These are phyloP conservation scores for Aphidius colemani DNA, from an alignment of 2,888 invertebrate species.

Conservation along the genomic window DNA sequence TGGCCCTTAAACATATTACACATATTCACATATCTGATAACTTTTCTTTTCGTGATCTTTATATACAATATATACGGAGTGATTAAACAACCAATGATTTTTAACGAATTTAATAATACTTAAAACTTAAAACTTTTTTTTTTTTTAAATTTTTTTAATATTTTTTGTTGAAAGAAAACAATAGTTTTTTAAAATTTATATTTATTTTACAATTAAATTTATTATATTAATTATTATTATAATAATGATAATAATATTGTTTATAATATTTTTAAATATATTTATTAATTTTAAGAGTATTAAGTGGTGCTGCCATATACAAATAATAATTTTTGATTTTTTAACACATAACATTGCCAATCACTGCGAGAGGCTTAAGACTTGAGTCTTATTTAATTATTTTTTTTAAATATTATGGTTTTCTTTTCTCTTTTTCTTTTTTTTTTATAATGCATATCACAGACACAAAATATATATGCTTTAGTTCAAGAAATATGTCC, in stretches of 20 bases:
- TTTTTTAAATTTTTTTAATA: no score
- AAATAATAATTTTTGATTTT: no score
- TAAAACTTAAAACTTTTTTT: no score
- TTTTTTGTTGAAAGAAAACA: no score
- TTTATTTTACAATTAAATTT: background rate
- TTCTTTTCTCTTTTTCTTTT: background rate
- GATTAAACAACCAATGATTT: slow-evolving; percentile 8
- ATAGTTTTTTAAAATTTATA: background rate
- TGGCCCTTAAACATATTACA: slow-evolving; percentile 37
- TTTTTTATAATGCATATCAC: slow-evolving; percentile 15
- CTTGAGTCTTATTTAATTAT: no score
- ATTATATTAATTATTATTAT: slow-evolving; percentile 5
- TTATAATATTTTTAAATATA: background rate
- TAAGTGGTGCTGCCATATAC: no score
- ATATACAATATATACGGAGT: slow-evolving; percentile 28
- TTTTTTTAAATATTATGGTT: background rate
- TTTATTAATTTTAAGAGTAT: no score
- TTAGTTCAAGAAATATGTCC: background rate
- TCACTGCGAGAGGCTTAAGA: no score
- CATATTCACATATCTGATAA: slow-evolving; percentile 39
- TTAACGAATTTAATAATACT: no score
- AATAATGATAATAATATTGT: slow-evolving; percentile 5
- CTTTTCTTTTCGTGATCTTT: slow-evolving; percentile 22
- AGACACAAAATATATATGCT: slow-evolving; percentile 17
- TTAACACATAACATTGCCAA: no score